Evolutionary conservation across 2,113 vertebrate genomes (phyloP).

Genomic region (Megaceryle maxima): DNA sequence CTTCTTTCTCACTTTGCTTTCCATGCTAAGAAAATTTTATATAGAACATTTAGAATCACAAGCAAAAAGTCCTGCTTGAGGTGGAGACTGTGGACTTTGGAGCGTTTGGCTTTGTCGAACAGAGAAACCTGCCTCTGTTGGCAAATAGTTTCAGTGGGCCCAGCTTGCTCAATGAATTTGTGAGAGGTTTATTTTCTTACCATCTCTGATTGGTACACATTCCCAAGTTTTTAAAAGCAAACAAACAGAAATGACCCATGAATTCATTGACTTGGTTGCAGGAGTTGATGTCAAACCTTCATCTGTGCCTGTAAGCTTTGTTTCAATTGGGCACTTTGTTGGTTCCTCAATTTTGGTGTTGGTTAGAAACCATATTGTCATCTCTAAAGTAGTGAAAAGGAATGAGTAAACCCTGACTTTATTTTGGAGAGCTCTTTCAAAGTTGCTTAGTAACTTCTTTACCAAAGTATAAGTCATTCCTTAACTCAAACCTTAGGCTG

Average conservation of each 20-base stretch:
- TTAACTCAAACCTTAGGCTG: neutral
- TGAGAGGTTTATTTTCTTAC: neutral
- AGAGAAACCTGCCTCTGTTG: neutral
- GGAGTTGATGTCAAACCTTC: neutral
- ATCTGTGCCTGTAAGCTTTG: neutral
- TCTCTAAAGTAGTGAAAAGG: neutral
- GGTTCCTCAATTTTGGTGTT: neutral
- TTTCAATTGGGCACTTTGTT: neutral
- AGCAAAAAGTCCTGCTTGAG: neutral
- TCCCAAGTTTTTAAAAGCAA: neutral
- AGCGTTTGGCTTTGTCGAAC: neutral
- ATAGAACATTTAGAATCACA: neutral
- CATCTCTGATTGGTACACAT: neutral
- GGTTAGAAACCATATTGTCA: neutral
- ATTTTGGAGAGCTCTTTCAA: neutral
- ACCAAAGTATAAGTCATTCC: neutral
- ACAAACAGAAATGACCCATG: neutral
- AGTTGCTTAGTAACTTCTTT: neutral
- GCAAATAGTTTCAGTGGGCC: neutral
- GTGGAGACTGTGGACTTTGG: neutral
- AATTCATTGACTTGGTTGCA: constrained; percentile 8
- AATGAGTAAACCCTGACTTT: neutral
- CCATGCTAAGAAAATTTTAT: neutral
- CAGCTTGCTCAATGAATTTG: neutral
- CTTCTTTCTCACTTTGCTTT: neutral